A percentile compares a stretch with the other conserved stretches of the same genome.
These are phyloP conservation scores for Plectus sambesii DNA, from an alignment of 1,140 invertebrate genomes.

Conservation along the genomic window DNA sequence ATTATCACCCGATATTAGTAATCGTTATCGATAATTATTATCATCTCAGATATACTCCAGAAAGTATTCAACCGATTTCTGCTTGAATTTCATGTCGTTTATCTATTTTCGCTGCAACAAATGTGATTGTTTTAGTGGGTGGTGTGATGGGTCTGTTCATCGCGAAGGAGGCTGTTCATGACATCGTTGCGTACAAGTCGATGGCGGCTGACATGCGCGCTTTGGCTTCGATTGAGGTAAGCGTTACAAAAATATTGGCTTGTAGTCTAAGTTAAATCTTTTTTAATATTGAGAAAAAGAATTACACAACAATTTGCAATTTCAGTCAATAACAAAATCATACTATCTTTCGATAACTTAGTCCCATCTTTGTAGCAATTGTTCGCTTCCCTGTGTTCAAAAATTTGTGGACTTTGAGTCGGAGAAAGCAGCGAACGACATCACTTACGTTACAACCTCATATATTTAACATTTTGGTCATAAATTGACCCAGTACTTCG, in stretches of 20 bases:
- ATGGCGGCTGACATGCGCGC: constrained; percentile 83
- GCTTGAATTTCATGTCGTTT: constrained; percentile 9
- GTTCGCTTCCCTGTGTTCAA: too few species aligned
- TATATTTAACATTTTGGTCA: too few species aligned
- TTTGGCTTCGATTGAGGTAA: constrained; percentile 85
- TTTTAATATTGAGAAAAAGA: constrained; percentile 1
- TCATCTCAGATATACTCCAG: too few species aligned
- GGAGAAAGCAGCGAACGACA: too few species aligned
- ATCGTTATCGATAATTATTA: too few species aligned
- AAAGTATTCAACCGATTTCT: too few species aligned
- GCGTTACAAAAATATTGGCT: constrained; percentile 51
- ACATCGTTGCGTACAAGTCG: constrained; percentile 64
- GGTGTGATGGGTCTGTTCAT: constrained; percentile 60
- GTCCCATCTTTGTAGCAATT: too few species aligned
- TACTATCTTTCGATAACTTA: too few species aligned
- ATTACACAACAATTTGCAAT: constrained; percentile 7
- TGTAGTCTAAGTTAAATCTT: not conserved
- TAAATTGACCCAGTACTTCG: too few species aligned
- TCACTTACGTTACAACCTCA: too few species aligned
- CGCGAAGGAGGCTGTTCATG: constrained; percentile 64
- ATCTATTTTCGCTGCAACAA: constrained; percentile 9
- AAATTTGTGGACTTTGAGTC: too few species aligned
- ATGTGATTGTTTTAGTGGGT: constrained; percentile 51
- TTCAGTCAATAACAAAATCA: constrained; percentile 21
- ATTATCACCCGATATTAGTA: too few species aligned